Percentiles rank a stretch among this genome's conserved stretches.
phyloP scores from a whole-genome alignment of 2,888 invertebrate species.

The Metallyticus violacea region DNA sequence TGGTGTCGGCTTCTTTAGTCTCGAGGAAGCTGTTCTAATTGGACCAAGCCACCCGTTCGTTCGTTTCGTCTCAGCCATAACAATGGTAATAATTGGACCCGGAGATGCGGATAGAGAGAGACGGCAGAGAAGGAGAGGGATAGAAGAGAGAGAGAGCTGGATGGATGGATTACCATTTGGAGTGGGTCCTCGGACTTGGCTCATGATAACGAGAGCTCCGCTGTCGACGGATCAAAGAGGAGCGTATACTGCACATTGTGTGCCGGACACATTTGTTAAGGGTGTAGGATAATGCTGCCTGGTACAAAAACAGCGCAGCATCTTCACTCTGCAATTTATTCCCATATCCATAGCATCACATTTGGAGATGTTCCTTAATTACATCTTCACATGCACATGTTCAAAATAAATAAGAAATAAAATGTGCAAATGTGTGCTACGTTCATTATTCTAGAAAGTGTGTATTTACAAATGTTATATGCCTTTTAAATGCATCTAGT shows the following conservation, averaged over 20 bases:
- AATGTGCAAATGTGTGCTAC: too few relatives aligned
- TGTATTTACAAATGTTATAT: too few relatives aligned
- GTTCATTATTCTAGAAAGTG: too few relatives aligned
- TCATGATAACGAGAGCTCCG: background rate
- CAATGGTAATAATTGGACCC: conserved; percentile 10
- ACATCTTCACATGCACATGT: too few relatives aligned
- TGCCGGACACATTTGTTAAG: background rate
- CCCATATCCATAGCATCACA: too few relatives aligned
- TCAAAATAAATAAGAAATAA: too few relatives aligned
- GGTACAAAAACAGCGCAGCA: too few relatives aligned
- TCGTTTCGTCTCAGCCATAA: background rate
- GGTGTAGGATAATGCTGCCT: background rate
- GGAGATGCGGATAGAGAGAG: background rate
- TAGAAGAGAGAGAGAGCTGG: background rate
- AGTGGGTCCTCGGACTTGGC: background rate
- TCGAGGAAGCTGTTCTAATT: background rate
- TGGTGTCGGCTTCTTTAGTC: background rate
- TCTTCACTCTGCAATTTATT: too few relatives aligned
- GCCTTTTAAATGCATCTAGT: too few relatives aligned
- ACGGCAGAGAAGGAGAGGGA: background rate
- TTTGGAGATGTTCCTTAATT: too few relatives aligned
- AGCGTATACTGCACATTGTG: too few relatives aligned
- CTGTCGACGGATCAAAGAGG: background rate
- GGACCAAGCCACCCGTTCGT: background rate
- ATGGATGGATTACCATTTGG: background rate